A percentile compares a stretch with the other conserved stretches of the same genome.
These are phyloP conservation scores for Campylomormyrus tamandua DNA, from an alignment of 2,113 vertebrate genomes.

Conservation along the genomic window DNA sequence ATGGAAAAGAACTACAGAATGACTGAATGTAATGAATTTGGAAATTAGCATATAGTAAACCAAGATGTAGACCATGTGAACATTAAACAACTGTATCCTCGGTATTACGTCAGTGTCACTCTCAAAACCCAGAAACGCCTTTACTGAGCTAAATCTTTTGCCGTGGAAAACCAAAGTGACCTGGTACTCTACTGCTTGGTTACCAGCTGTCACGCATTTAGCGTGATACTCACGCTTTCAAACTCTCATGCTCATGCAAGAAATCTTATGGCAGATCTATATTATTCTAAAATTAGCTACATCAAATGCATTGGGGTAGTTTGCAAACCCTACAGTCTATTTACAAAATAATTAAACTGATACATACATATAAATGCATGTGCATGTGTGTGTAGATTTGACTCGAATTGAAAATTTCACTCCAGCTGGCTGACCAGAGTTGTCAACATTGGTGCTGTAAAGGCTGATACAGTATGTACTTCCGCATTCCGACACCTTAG, in stretches of 20 bases:
- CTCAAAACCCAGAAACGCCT: background rate
- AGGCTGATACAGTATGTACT: too few species aligned
- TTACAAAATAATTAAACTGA: background rate
- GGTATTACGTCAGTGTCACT: background rate
- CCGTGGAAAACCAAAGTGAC: too few species aligned
- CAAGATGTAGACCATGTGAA: background rate
- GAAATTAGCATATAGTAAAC: background rate
- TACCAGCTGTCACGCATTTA: background rate
- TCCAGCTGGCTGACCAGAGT: background rate
- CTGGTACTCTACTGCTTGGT: background rate
- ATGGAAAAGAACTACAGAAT: background rate
- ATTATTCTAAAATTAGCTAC: too few species aligned
- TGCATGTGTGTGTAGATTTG: background rate
- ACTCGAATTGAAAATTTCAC: background rate
- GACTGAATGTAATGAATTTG: background rate
- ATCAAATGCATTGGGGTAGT: too few species aligned
- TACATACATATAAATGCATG: background rate
- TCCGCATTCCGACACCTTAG: too few species aligned
- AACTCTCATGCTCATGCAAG: too few species aligned
- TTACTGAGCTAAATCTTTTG: background rate
- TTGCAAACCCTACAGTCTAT: background rate
- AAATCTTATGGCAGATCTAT: too few species aligned
- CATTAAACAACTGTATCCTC: background rate
- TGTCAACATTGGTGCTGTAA: background rate
- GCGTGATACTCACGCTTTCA: too few species aligned